A percentile compares a stretch with the other conserved stretches of the same genome.
Conservation (phyloP, 2,797 vertebrate genomes). For the Argyrosomus regius region DNA sequence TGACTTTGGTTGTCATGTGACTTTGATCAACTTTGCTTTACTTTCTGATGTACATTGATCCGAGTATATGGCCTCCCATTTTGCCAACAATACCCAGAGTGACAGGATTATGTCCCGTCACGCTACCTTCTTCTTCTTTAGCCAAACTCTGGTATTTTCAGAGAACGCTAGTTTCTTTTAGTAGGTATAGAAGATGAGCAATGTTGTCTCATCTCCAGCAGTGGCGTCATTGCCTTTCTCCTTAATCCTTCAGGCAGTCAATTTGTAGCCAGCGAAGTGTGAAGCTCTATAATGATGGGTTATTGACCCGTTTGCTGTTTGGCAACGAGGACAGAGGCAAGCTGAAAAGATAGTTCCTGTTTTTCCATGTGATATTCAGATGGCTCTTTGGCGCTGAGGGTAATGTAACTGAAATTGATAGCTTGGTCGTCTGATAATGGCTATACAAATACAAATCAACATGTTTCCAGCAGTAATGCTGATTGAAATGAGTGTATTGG, state of each 20-base stretch:
- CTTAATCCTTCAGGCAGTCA: slow-evolving; percentile 90
- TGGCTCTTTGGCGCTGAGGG: slow-evolving; percentile 40
- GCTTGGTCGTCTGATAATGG: slow-evolving; percentile 42
- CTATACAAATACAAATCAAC: slow-evolving; percentile 11
- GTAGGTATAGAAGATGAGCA: slow-evolving; percentile 81
- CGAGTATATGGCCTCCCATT: slow-evolving; percentile 53
- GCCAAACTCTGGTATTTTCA: slow-evolving; percentile 57
- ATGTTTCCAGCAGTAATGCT: slow-evolving; percentile 9
- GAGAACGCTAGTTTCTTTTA: slow-evolving; percentile 65
- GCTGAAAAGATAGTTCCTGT: slow-evolving; percentile 74
- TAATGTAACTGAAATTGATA: slow-evolving; percentile 57
- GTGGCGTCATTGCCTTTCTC: slow-evolving; percentile 83
- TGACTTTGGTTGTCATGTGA: slow-evolving; percentile 28
- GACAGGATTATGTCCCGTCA: slow-evolving; percentile 74
- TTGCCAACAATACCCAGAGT: slow-evolving; percentile 56
- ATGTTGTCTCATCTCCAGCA: slow-evolving; percentile 83
- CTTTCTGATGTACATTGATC: slow-evolving; percentile 61
- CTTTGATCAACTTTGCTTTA: slow-evolving; percentile 43
- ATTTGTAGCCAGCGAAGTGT: slow-evolving; percentile 86
- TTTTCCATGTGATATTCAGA: slow-evolving; percentile 68
- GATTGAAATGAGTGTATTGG: slow-evolving; percentile 1
- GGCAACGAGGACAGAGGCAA: slow-evolving; percentile 78
- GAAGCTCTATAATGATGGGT: slow-evolving; percentile 89
- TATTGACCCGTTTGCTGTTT: slow-evolving; percentile 89
- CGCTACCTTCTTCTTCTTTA: slow-evolving; percentile 53